Evolutionary conservation across 2,113 vertebrate species (phyloP), one percentile per base, ranked within the genome.

Genomic region (Macquaria australasica): DNA sequence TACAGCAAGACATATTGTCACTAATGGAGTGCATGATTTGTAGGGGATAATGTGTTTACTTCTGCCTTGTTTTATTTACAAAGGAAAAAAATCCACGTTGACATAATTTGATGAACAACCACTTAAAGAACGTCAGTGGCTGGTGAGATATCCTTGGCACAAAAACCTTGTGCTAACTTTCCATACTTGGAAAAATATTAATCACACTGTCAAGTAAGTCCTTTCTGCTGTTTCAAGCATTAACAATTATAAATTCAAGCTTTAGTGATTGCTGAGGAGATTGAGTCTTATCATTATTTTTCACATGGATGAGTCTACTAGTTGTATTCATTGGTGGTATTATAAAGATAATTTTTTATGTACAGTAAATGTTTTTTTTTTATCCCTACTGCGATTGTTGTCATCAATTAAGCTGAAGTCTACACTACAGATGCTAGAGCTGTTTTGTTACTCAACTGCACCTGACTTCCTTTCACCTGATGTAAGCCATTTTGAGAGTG

Each of bases 11-110:
- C 71, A 34, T 51, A 68, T 69, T 84, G 91, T 84, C 88, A 84
- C 66, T 88, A 89, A 91, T 86, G 78, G 84, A 75, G 28, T n/a
- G 73, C 64, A 58, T 89, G 82, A 91, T 91, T 91, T 91, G 83
- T 77, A 10, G 60, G 53, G 76, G 73, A 86, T 83, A 77, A 37
- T 66, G 73, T 86, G 70, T 90, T 86, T 89, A 79, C 81, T 79
- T 45, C 45, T 39, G 59, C 67, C 68, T 73, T 87, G 81, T 83
- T 90, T 88, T 77, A 63, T 87, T 85, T 88, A 63, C 80, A 75
- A 69, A 82, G 75, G 50, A 37, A 73, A 74, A 69, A 51, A 45
- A 14, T 45, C 64, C 0, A 1, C 34, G 81, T 79, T 88, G 87
- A 83, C 77, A 82, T 71, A 28, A 75, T 75, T 88, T 93, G 88